Percentiles rank a stretch among this genome's conserved stretches.
phyloP scores from a whole-genome alignment of 2,797 vertebrate genomes.

The Gymnothorax reevesii region DNA sequence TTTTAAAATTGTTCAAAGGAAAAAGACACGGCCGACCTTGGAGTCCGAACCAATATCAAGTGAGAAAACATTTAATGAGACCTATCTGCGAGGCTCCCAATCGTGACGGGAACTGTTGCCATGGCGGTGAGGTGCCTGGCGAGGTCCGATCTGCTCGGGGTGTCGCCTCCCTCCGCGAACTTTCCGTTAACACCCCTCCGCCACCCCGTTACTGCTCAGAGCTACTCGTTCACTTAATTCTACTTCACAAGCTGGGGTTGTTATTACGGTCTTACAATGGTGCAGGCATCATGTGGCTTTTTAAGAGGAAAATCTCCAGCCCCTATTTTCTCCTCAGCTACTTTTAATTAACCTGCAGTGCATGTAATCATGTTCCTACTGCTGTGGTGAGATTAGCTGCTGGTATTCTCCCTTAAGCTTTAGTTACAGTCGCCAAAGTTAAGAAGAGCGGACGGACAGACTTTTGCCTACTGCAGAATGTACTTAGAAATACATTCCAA shows the following conservation, averaged over 20 bases:
- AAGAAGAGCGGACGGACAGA: too few species aligned
- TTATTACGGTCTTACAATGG: background rate
- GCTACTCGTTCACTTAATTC: background rate
- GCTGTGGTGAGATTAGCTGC: too few species aligned
- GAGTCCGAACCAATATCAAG: background rate
- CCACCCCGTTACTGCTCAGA: background rate
- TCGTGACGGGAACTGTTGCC: background rate
- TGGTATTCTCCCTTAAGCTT: too few species aligned
- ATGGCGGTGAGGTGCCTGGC: background rate
- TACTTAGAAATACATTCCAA: too few species aligned
- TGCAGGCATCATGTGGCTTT: background rate
- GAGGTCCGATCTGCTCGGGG: background rate
- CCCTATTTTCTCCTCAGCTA: too few species aligned
- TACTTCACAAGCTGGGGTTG: too few species aligned
- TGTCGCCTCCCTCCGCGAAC: background rate
- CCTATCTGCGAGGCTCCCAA: background rate
- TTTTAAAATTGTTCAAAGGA: background rate
- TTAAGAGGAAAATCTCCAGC: background rate
- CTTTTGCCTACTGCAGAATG: too few species aligned
- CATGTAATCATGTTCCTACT: too few species aligned
- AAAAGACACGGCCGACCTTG: background rate
- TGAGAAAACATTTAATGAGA: background rate
- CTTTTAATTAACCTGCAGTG: too few species aligned
- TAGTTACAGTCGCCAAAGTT: too few species aligned
- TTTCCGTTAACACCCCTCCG: background rate